phyloP scores from a whole-genome alignment of 2,797 vertebrate species.

The Microtus agrestis region DNA sequence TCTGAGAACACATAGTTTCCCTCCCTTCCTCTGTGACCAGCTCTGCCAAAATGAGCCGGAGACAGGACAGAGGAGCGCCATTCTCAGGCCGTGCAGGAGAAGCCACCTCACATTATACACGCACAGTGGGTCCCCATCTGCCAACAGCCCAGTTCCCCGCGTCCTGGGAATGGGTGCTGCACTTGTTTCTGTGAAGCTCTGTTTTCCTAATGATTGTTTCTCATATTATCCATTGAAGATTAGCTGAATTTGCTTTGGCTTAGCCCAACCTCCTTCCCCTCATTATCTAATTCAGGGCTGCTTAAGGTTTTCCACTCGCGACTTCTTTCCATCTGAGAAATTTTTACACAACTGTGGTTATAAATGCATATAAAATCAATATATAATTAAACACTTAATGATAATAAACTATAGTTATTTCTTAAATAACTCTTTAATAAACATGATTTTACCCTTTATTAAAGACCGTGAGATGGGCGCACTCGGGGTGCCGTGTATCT shows the following conservation, averaged over 20 bases:
- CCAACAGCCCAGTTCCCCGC: neutral
- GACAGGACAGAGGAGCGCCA: fast-evolving
- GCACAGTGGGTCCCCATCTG: neutral
- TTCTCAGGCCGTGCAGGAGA: neutral
- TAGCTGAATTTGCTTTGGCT: neutral
- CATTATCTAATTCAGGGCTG: neutral
- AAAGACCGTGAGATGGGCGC: neutral
- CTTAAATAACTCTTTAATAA: neutral
- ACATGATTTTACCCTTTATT: neutral
- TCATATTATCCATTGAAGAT: neutral
- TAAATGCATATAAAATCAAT: neutral
- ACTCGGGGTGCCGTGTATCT: neutral
- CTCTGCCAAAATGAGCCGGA: neutral
- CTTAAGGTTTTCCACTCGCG: neutral
- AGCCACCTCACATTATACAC: neutral
- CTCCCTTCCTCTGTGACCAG: neutral
- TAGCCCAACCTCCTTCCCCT: neutral
- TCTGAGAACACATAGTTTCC: neutral
- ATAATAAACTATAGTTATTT: neutral
- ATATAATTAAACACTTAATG: neutral
- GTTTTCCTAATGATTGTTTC: neutral
- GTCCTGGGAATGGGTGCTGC: neutral
- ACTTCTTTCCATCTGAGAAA: neutral
- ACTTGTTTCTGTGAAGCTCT: neutral
- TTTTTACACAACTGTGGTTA: neutral